Conservation (phyloP, 1,140 invertebrate species). For the Pseudomyrmex pallidus region DNA sequence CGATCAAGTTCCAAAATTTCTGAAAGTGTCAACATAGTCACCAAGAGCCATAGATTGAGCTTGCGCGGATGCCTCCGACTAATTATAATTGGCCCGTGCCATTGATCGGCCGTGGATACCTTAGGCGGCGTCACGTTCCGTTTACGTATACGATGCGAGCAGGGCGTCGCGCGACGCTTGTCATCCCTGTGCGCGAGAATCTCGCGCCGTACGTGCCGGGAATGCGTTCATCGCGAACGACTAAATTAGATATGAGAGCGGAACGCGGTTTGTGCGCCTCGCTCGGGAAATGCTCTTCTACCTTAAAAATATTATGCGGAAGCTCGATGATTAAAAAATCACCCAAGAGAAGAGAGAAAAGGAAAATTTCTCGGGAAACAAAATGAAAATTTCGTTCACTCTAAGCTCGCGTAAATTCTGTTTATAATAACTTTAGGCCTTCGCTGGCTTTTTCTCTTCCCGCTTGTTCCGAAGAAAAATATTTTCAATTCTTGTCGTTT, state of each 20-base stretch:
- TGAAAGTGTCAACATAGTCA: conserved; percentile 41
- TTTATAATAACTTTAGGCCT: background rate
- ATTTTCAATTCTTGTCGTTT: too few species aligned
- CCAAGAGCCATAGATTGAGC: background rate
- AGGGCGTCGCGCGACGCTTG: conserved; percentile 20
- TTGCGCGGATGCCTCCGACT: conserved; percentile 35
- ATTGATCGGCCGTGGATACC: conserved; percentile 56
- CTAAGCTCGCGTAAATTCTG: conserved; percentile 9
- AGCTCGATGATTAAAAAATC: conserved; percentile 41
- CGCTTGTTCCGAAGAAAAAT: too few species aligned
- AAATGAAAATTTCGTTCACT: conserved; percentile 16
- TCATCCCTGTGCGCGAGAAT: conserved; percentile 46
- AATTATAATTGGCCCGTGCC: conserved; percentile 58
- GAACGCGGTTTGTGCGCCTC: conserved; percentile 7
- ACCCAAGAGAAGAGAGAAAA: background rate
- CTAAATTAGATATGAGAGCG: conserved; percentile 58
- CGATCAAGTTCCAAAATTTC: conserved; percentile 57
- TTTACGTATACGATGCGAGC: conserved; percentile 33
- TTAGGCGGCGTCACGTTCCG: conserved; percentile 41
- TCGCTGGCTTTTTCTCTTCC: background rate
- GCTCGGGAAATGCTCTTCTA: background rate
- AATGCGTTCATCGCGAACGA: conserved; percentile 43
- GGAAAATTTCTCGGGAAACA: conserved; percentile 5
- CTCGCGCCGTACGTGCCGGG: conserved; percentile 50
- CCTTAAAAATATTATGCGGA: conserved; percentile 21